Base-by-base conservation (phyloP, 2,888 invertebrate species). In the Barypeithes pellucidus region DNA sequence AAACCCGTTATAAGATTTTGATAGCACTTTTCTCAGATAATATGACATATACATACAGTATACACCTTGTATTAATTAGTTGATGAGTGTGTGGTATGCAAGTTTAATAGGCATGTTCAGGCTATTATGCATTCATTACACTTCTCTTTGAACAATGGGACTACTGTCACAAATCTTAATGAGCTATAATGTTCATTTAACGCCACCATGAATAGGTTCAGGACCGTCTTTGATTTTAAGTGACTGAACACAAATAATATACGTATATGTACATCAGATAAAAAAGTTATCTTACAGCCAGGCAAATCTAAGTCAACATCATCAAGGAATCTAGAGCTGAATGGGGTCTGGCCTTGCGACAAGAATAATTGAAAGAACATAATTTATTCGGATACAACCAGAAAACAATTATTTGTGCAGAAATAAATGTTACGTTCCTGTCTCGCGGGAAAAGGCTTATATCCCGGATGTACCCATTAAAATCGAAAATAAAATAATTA, bases 401-500 rank as follows among this genome's bases (percentile, higher is more conserved):
- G n/a, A n/a, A n/a, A n/a, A n/a, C n/a, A n/a, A n/a, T n/a, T n/a
- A n/a, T n/a, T n/a, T n/a, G n/a, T n/a, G n/a, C n/a, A n/a, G n/a
- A n/a, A n/a, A n/a, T n/a, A n/a, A n/a, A n/a, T n/a, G n/a, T n/a
- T 57, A 18, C 54, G 33, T 33, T 57, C 54, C 54, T 57, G 54
- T 18, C 29, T 8, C 33, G 33, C 54, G 57, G 62, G 63, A 70
- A 63, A 45, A 50, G 8, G 50, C 20, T 12, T 20, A 65, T 22
- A 71, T 65, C 71, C 60, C 24, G 65, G 65, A 65, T 18, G 22
- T 45, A 45, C 16, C 36, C 59, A 71, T 65, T 22, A 71, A 59
- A 29, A 57, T 20, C 3, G 1, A 52, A 61, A 39, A 68, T 29
- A 65, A 57, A 33, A 65, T 36, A 63, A 63, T 63, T 63, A 63